These are phyloP conservation scores for Sebastes fasciatus DNA, from an alignment of 2,113 vertebrate species.

Conservation along the genomic window DNA sequence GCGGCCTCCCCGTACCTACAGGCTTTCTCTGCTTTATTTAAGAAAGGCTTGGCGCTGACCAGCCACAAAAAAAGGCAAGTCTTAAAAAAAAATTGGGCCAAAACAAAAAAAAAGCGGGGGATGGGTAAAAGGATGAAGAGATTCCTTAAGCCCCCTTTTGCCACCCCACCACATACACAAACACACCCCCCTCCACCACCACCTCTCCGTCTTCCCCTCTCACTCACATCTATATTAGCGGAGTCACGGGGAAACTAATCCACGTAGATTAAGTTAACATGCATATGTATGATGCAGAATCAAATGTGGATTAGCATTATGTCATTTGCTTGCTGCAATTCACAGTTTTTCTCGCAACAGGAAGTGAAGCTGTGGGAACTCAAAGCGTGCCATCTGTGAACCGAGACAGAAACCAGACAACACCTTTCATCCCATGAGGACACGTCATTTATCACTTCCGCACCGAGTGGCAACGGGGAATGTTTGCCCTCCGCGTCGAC, in stretches of 20 bases:
- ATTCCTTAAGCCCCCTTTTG: constrained; percentile 59
- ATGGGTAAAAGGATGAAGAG: constrained; percentile 69
- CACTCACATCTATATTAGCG: constrained; percentile 57
- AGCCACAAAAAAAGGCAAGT: constrained; percentile 83
- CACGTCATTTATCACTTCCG: constrained; percentile 60
- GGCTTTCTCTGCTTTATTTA: constrained; percentile 77
- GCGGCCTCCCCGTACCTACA: constrained; percentile 77
- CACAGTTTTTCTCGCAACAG: constrained; percentile 40
- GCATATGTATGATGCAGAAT: constrained; percentile 1
- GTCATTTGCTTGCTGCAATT: constrained; percentile 18
- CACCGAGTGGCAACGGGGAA: constrained; percentile 36
- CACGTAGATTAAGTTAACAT: constrained; percentile 19
- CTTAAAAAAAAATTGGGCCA: constrained; percentile 76
- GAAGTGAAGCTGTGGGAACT: constrained; percentile 42
- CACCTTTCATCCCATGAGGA: constrained; percentile 60
- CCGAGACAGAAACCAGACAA: constrained; percentile 59
- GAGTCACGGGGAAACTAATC: constrained; percentile 26
- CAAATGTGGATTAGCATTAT: constrained; percentile 41
- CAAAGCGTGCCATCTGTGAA: constrained; percentile 36
- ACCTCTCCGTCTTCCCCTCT: constrained; percentile 4
- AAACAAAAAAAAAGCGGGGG: constrained; percentile 55
- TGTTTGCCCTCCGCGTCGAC: constrained; percentile 63
- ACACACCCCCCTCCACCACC: constrained; percentile 34
- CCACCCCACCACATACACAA: constrained; percentile 53
- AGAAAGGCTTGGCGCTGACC: constrained; percentile 78